Base-by-base conservation (phyloP, 1,140 invertebrate genomes). In the Calliphora vicina region DNA sequence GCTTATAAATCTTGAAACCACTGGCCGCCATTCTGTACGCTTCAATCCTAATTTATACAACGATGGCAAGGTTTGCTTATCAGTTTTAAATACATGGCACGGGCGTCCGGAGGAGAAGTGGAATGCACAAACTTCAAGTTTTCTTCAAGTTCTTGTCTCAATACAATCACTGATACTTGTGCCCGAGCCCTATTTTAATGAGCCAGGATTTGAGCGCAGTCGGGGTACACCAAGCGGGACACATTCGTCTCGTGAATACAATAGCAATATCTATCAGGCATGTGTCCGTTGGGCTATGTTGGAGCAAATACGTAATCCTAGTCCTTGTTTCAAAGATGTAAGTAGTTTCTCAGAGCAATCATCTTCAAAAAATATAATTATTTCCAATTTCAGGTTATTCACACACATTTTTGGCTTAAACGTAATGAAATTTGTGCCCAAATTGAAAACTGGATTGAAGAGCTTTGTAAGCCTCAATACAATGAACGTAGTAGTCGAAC, bases 1-100 rank as follows among this genome's bases (percentile, higher is more conserved):
- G 95, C 92, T 96, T 86, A 97, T 98, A 86, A 98, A 98, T 92
- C 92, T 99, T 87, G 96, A 98, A 92, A 99, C 98, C 13, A 99
- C 97, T 2, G 98, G 98, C 29, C 95, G 97, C 82, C 96, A 97
- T 87, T 95, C 96, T 0, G 96, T 99, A 85, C 93, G 98, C 84
- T 99, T 99, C 90, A 99, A 99, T 93, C 98, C 98, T 27, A 99
- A 99, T 93, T 92, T 99, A 26, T 99, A 99, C 91, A 97, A 98
- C 92, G 97, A 99, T 92, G 97, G 98, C 78, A 98, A 98, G 93
- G 97, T 99, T 80, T 99, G 98, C 91, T 94, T 99, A 85, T 98
- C 97, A 85, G 96, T 99, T 83, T 92, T 99, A 26, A 99, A 99
- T 90, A 99, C 98, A 0, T 99, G 98, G 98, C 97, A 99, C 91